Percentiles rank a stretch among this genome's conserved stretches.
Evolutionary conservation across 1,140 invertebrate genomes (phyloP).

Genomic region (Anagrus nilaparvatae): DNA sequence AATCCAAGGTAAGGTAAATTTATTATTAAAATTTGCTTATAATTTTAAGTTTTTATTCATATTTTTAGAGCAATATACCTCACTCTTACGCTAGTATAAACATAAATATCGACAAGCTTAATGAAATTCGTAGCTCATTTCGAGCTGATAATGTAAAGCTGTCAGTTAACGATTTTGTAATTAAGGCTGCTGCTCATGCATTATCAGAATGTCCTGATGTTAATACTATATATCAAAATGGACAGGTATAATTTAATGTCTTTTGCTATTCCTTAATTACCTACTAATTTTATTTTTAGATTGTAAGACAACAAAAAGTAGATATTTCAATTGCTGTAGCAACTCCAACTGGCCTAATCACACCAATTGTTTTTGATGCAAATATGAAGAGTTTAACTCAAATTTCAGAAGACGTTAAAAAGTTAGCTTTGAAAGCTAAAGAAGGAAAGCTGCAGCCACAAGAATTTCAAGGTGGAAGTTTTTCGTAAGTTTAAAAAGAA

Average conservation of each 20-base stretch:
- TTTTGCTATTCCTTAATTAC: too few species aligned
- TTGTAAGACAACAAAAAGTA: conserved; percentile 56
- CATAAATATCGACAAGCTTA: conserved; percentile 63
- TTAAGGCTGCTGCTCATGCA: conserved; percentile 87
- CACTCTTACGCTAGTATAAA: conserved; percentile 91
- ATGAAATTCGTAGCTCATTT: conserved; percentile 47
- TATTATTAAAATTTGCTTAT: conserved; percentile 6
- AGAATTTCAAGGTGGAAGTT: conserved; percentile 87
- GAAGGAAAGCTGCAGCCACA: conserved; percentile 89
- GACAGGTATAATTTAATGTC: conserved; percentile 20
- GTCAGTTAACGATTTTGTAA: conserved; percentile 94
- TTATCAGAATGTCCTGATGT: conserved; percentile 84
- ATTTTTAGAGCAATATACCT: conserved; percentile 60
- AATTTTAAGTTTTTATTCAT: conserved; percentile 11
- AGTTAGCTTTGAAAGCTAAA: conserved; percentile 80
- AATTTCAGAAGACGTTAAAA: conserved; percentile 74
- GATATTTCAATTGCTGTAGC: conserved; percentile 95
- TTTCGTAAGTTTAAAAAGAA: conserved; percentile 36
- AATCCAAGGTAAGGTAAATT: conserved; percentile 66
- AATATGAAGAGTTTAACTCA: conserved; percentile 80
- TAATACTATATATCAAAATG: conserved; percentile 50
- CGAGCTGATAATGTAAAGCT: conserved; percentile 72
- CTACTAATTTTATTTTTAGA: conserved; percentile 33
- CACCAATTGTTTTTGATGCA: conserved; percentile 93
- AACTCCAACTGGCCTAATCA: conserved; percentile 90